Evolutionary conservation across 2,797 vertebrate species (phyloP).

Genomic region (Apodemus agrarius): DNA sequence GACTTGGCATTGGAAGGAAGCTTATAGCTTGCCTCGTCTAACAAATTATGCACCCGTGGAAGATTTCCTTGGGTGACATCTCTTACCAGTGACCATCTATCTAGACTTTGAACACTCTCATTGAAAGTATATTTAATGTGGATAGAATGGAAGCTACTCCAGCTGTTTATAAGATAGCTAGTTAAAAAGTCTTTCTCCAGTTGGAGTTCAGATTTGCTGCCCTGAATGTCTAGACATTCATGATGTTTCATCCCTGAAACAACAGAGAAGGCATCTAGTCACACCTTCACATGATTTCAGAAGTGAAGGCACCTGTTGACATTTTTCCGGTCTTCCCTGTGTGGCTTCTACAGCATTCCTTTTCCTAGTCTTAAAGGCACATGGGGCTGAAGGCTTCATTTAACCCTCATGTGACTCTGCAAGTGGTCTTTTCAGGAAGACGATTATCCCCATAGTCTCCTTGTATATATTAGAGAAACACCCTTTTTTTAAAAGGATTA

Average conservation of each 20-base stretch:
- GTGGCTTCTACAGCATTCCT: neutral
- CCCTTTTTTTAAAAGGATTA: too few relatives aligned
- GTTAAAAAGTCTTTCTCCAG: slow-evolving; percentile 8
- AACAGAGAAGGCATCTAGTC: neutral
- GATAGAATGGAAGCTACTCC: neutral
- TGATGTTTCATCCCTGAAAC: neutral
- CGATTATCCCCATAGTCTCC: neutral
- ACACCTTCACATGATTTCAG: neutral
- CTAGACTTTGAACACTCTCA: neutral
- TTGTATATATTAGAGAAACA: neutral
- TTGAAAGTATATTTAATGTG: neutral
- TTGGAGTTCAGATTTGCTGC: neutral
- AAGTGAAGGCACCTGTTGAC: neutral
- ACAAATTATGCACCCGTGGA: neutral
- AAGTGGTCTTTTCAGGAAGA: neutral
- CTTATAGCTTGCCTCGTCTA: neutral
- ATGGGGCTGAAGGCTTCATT: neutral
- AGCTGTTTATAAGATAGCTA: neutral
- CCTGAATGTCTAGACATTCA: neutral
- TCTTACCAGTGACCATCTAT: neutral
- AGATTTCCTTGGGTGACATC: neutral
- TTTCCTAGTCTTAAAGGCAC: neutral
- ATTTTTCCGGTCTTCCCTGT: neutral
- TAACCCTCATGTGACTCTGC: neutral
- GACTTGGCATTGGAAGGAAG: neutral